Evolutionary conservation across 2,888 invertebrate genomes (phyloP).

Genomic region (Cheiracanthium punctorium): DNA sequence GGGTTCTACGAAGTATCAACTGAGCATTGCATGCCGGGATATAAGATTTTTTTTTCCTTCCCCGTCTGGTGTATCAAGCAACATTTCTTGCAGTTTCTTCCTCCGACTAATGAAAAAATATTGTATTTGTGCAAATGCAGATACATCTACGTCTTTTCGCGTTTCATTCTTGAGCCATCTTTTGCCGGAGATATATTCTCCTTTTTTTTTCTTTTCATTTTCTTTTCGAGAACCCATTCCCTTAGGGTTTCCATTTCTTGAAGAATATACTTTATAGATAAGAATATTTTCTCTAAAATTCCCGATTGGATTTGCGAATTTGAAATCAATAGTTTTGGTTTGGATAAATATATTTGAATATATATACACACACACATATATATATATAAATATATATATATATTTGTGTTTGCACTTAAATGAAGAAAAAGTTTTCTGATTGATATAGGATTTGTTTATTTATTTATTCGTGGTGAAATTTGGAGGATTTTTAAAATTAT

Average conservation of each 20-base stretch:
- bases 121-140: constrained; percentile 55
- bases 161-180: constrained; percentile 16
- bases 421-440: too few relatives aligned
- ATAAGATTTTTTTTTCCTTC: constrained; percentile 39
- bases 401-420: too few relatives aligned
- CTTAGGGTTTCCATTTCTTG: background rate
- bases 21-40: constrained; percentile 43
- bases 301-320: background rate
- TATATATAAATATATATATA: too few relatives aligned
- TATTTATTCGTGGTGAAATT: too few relatives aligned
- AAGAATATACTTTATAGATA: background rate
- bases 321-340: too few relatives aligned
- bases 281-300: background rate
- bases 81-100: constrained; percentile 30
- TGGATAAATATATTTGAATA: too few relatives aligned
- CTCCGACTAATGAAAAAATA: constrained; percentile 65
- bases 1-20: constrained; percentile 28
- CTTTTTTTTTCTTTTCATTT: constrained; percentile 3
- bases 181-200: constrained; percentile 9
- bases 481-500: too few relatives aligned
- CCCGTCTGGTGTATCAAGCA: background rate
- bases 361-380: too few relatives aligned
- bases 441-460: too few relatives aligned
- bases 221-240: background rate
- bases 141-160: constrained; percentile 44